Evolutionary conservation across 2,113 vertebrate genomes (phyloP), one percentile per base, ranked within the genome.

Genomic region (Pomatorhinus ruficollis): DNA sequence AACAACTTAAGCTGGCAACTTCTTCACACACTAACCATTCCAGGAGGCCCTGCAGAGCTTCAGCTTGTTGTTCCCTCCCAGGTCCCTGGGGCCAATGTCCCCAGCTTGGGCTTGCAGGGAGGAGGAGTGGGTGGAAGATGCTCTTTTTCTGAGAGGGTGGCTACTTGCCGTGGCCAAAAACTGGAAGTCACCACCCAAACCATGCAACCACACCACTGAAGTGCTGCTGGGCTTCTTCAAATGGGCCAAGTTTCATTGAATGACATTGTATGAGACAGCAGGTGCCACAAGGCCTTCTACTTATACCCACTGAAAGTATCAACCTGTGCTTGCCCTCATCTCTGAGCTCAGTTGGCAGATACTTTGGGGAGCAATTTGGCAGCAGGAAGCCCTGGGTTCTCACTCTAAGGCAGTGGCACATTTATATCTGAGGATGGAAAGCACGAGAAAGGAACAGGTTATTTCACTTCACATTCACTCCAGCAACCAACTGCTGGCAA

Each of bases 1-100:
- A 96, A 97, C 95, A 97, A 89, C 90, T 96, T 1, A 6, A 87
- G 90, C 74, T 93, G 97, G 95, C 96, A 93, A 84, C 90, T 92
- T 87, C 89, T 96, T 87, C 83, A 66, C 3, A 1, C 63, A 52
- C 61, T 65, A 42, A 60, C 85, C 64, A 63, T 64, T 92, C 85
- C 93, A 90, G 85, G 56, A 95, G 64, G 95, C 90, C 76, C 83
- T 74, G 87, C 82, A 74, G 76, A 89, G 60, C 91, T 89, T 66
- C 76, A 81, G 80, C 69, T 23, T 1, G 1, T 16, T 31, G 22
- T 31, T 95, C 69, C 25, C 65, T 90, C 66, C 40, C 37, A 68
- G 49, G 27, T 93, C 66, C 87, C 54, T 0, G 0, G 28, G 83
- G 83, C 84, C 77, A 84, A 31, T 0, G 0, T 49, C 77, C 61